Base-by-base conservation (phyloP, 2,888 invertebrate species). In the Calliphora vomitoria region DNA sequence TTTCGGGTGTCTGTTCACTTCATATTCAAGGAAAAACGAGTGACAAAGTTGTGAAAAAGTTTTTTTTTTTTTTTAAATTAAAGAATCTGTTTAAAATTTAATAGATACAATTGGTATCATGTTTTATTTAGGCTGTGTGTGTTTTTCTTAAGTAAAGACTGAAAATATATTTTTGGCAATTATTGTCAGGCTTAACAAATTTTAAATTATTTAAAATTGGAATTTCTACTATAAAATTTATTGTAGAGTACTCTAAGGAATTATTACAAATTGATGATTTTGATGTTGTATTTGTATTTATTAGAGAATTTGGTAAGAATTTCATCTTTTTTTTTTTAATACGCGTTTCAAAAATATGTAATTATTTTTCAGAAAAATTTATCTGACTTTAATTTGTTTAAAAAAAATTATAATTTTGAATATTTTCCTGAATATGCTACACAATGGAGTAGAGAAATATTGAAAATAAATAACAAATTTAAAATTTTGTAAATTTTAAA, bases 21-120 rank as follows among this genome's bases (percentile, higher is more conserved):
- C 15, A 31, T 50, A 50, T 68, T 68, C 47, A 18, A 31, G 50
- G 20, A 50, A 69, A 69, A 71, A 71, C 50, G n/a, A 53, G 44
- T 50, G 47, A 68, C 68, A 68, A 15, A 25, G 15, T 68, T 18
- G 11, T 64, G 10, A 64, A 20, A 68, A 20, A n/a, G 6, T 60
- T 69, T 50, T 58, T 71, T 72, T 1, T 3, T 8, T 64, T 60
- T 72, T 72, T 25, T 53, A 10, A 6, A 20, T 71, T 53, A 18
- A n/a, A 3, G 15, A n/a, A 38, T 31, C 15, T 58, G 31, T 15
- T 60, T 15, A 35, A 60, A 15, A 60, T 35, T 60, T 31, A 31
- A 60, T 60, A 15, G 35, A 35, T 15, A 3, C 25, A 25, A 25
- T 5, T 5, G 1, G 13, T 13, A 25, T 25, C 5, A 3, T 10